phyloP scores from a whole-genome alignment of 1,140 invertebrate genomes.

The Drosophila oshimai region DNA sequence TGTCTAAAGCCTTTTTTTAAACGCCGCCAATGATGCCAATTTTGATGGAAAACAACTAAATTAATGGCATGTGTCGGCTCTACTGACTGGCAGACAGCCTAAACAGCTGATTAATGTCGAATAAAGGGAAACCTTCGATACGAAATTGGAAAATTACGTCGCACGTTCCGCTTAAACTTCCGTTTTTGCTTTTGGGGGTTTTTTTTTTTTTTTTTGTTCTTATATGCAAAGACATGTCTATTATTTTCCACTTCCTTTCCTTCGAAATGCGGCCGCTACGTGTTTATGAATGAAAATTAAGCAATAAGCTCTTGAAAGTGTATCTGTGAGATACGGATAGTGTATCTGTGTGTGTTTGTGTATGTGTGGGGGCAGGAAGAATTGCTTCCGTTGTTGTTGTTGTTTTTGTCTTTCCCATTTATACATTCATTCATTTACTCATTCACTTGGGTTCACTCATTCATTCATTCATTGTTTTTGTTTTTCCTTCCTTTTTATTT shows the following conservation, averaged over 20 bases:
- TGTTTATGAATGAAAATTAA: constrained; percentile 81
- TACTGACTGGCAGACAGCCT: constrained; percentile 32
- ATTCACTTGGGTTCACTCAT: constrained; percentile 55
- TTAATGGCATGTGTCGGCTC: constrained; percentile 24
- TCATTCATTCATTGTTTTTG: constrained; percentile 47
- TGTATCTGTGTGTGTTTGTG: constrained; percentile 21
- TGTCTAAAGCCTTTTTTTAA: constrained; percentile 14
- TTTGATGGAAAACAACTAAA: constrained; percentile 35
- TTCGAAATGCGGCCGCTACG: constrained; percentile 67
- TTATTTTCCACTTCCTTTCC: constrained; percentile 64
- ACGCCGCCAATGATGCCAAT: constrained; percentile 16
- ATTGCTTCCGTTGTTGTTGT: constrained; percentile 75
- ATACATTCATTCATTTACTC: constrained; percentile 69
- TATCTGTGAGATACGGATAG: constrained; percentile 5
- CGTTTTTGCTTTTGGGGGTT: constrained; percentile 37
- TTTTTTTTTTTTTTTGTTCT: constrained; percentile 42
- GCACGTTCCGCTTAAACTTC: constrained; percentile 29
- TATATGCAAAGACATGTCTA: constrained; percentile 28
- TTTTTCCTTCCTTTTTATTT: constrained; percentile 21
- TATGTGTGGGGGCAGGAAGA: constrained; percentile 60
- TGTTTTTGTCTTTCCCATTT: constrained; percentile 66
- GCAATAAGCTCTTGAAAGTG: constrained; percentile 67
- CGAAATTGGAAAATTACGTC: constrained; percentile 41
- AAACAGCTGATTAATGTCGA: constrained; percentile 51
- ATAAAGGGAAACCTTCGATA: constrained; percentile 1